Evolutionary conservation across 1,140 invertebrate genomes (phyloP).

Genomic region (Brachionus rubens): DNA sequence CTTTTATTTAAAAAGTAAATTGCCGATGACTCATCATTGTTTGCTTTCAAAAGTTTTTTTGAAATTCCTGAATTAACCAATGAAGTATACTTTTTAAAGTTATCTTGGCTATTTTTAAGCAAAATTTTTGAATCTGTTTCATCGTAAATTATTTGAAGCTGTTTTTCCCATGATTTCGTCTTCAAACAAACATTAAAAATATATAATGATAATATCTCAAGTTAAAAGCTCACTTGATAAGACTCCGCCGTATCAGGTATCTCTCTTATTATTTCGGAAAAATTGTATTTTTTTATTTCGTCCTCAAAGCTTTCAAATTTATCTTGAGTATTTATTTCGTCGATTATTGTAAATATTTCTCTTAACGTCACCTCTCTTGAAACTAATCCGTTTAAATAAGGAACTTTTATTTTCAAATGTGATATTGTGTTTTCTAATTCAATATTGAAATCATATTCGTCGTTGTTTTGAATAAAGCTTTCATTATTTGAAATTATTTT

Average conservation of each 20-base stretch:
- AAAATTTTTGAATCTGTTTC: neutral
- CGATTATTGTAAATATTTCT: neutral
- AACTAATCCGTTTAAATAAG: neutral
- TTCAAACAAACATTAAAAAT: neutral
- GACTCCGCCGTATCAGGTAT: neutral
- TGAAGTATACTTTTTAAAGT: neutral
- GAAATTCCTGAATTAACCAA: neutral
- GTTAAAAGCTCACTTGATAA: conserved; percentile 9
- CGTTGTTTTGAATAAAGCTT: neutral
- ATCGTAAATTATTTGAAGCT: conserved; percentile 43
- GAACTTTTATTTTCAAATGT: neutral
- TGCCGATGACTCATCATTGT: neutral
- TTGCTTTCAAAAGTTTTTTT: conserved; percentile 1
- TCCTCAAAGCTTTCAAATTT: neutral
- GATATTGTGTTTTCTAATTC: conserved; percentile 1
- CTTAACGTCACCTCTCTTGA: neutral
- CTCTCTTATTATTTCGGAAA: neutral
- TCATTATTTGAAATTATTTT: neutral
- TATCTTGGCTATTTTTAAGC: neutral
- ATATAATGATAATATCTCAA: neutral
- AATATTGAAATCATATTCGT: neutral
- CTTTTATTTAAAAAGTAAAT: conserved; percentile 33
- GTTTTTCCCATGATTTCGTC: conserved; percentile 32
- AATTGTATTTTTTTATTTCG: neutral
- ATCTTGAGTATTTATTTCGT: neutral